Evolutionary conservation across 2,113 vertebrate species (phyloP).

Genomic region (Hydropotes inermis): DNA sequence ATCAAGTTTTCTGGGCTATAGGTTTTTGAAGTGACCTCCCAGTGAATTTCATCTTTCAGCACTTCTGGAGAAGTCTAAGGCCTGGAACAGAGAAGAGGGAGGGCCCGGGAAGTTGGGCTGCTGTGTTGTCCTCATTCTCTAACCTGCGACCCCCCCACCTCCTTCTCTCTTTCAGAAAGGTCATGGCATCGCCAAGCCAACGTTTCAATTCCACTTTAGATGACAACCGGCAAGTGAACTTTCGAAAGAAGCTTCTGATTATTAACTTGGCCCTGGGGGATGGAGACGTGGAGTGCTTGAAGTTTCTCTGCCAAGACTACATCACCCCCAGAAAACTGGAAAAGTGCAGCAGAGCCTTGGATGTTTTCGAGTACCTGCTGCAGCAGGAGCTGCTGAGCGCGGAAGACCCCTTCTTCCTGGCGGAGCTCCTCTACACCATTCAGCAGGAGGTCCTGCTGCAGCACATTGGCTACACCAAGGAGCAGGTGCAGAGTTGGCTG

Average conservation of each 20-base stretch:
- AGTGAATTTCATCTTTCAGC: background rate
- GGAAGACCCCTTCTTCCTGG: constrained; percentile 75
- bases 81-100: background rate
- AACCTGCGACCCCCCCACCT: background rate
- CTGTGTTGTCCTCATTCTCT: background rate
- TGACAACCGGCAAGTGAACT: background rate
- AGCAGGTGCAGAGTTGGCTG: constrained; percentile 62
- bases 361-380: constrained; percentile 77
- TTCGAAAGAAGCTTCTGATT: constrained; percentile 59
- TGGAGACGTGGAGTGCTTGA: constrained; percentile 77
- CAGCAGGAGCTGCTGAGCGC: constrained; percentile 52
- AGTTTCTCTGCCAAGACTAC: constrained; percentile 81
- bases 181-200: background rate
- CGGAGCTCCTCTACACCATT: constrained; percentile 80
- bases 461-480: constrained; percentile 65
- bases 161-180: background rate
- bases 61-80: background rate
- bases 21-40: background rate
- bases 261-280: constrained; percentile 69
- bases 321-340: constrained; percentile 67
- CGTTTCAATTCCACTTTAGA: background rate
- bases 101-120: background rate
- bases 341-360: constrained; percentile 45
- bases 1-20: background rate
- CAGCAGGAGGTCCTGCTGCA: constrained; percentile 64